phyloP scores from a whole-genome alignment of 2,113 vertebrate genomes.

The Cyprinodon tularosa region DNA sequence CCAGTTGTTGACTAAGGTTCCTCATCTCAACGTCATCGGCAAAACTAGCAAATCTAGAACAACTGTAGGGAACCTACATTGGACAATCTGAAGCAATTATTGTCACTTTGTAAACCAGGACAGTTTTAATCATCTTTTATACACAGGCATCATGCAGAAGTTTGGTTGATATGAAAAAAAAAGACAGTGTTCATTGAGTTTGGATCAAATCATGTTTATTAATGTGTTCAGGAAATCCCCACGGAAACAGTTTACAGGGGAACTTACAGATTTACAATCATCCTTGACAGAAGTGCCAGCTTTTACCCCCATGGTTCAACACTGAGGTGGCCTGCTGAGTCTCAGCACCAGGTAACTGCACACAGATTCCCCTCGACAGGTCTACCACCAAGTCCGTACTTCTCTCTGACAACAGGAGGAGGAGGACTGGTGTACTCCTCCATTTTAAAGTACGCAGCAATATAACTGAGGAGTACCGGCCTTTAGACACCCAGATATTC shows the following conservation, averaged over 20 bases:
- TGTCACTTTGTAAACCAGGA: too few relatives aligned
- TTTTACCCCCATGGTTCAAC: slow-evolving; percentile 57
- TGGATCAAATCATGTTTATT: slow-evolving; percentile 77
- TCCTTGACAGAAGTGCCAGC: slow-evolving; percentile 71
- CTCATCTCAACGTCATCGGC: too few relatives aligned
- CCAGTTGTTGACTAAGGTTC: too few relatives aligned
- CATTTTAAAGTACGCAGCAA: slow-evolving; percentile 35
- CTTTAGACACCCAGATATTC: slow-evolving; percentile 31
- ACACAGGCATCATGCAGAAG: too few relatives aligned
- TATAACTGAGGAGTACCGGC: slow-evolving; percentile 17
- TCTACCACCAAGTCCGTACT: slow-evolving; percentile 47
- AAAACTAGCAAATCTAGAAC: too few relatives aligned
- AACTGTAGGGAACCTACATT: too few relatives aligned
- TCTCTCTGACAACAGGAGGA: slow-evolving; percentile 23
- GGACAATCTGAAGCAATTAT: too few relatives aligned
- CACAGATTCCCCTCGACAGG: slow-evolving; percentile 42
- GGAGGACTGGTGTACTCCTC: slow-evolving; percentile 27
- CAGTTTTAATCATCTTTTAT: too few relatives aligned
- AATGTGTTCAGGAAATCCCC: slow-evolving; percentile 77
- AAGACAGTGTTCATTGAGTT: slow-evolving; percentile 1
- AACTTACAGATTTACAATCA: slow-evolving; percentile 81
- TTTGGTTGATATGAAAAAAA: not conserved
- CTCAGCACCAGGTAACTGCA: slow-evolving; percentile 51
- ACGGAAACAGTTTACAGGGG: slow-evolving; percentile 76
- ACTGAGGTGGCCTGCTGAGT: slow-evolving; percentile 50